Evolutionary conservation across 2,888 invertebrate species (phyloP), one percentile per base, ranked within the genome.

Genomic region (Mesochorus sp.): DNA sequence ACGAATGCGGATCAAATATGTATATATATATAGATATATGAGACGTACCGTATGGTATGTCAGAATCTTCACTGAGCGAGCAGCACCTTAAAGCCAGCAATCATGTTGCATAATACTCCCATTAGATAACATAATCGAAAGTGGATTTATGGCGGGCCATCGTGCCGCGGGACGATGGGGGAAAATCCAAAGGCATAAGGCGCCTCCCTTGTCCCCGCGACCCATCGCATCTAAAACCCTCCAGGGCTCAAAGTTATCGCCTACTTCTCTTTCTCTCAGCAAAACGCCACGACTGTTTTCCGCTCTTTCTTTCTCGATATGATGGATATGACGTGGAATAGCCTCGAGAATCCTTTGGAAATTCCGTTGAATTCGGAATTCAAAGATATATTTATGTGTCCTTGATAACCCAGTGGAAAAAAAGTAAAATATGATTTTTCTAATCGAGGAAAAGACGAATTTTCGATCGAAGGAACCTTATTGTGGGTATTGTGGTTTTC

Each of bases 61-160:
- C 62, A 71, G 68, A 51, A 62, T 80, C 83, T 82, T 81, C 81
- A 82, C 73, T 66, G 24, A 66, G 67, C 76, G 39, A 80, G 80
- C 82, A 80, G 80, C 84, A 85, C 83, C 85, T 89, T 87, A 89
- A 89, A 89, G 87, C 88, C 84, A 83, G 88, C 88, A 89, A 88
- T 90, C 88, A 86, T 86, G 87, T 88, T 86, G 88, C 87, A 88
- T 90, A 90, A 90, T 90, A 87, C 89, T 86, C 81, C 88, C 88
- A 89, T 90, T 89, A 89, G 89, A 88, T 88, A 86, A 88, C 87
- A 89, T 89, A 90, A 89, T 89, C 90, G 88, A 90, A 89, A 89
- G 87, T 86, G 87, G 88, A 90, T 90, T 90, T 90, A 89, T 88
- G 88, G 81, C 76, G 79, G 80, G 80, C 76, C 78, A 80, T 78